A percentile compares a stretch with the other conserved stretches of the same genome.
These are phyloP conservation scores for Tetrax tetrax DNA, from an alignment of 2,113 vertebrate genomes.

Conservation along the genomic window DNA sequence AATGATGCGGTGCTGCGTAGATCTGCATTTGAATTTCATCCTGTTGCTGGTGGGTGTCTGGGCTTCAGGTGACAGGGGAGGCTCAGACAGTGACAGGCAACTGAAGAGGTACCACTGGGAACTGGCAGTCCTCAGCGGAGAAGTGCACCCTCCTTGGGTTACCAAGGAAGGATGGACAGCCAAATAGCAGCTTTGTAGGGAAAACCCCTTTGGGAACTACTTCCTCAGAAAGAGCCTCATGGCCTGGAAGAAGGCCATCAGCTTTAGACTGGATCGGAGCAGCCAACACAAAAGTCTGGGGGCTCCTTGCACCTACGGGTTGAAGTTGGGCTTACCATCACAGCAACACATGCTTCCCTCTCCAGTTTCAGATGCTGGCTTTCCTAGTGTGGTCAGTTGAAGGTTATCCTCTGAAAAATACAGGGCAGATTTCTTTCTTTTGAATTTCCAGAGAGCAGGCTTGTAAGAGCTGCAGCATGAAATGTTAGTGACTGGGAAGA, in stretches of 20 bases:
- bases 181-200: background rate
- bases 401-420: background rate
- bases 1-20: background rate
- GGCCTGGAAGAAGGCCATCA: background rate
- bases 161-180: background rate
- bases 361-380: fast-evolving
- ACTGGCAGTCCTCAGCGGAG: background rate
- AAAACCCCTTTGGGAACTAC: too few species aligned
- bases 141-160: background rate
- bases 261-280: fast-evolving
- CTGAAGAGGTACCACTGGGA: background rate
- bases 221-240: background rate
- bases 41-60: too few species aligned
- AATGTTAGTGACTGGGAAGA: background rate
- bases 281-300: background rate
- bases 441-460: background rate
- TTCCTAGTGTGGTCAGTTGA: background rate
- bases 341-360: background rate
- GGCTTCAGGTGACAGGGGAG: background rate
- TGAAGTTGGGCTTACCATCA: background rate
- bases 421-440: background rate
- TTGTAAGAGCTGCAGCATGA: background rate
- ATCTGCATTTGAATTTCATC: background rate
- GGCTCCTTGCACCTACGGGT: background rate
- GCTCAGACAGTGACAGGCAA: fast-evolving